Evolutionary conservation across 2,797 vertebrate species (phyloP), one percentile per base, ranked within the genome.

Genomic region (Petrocephalus schoutedeni): DNA sequence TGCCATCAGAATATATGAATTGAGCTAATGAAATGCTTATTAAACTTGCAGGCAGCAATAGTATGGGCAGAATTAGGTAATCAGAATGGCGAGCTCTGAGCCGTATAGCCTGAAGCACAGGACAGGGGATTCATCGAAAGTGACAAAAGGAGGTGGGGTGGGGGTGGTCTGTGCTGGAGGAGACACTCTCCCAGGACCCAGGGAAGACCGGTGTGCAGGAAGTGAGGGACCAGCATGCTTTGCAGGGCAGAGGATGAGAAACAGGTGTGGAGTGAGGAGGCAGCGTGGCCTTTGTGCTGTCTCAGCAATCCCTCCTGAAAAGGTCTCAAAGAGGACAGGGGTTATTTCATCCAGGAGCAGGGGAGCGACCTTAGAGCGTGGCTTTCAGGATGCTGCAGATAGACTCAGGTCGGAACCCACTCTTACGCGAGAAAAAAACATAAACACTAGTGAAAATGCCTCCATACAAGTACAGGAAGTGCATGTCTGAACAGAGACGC

Each of bases 191-290:
- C 51, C 57, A 49, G 32, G 49, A 59, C 19, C 7, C 56, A 59
- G 57, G 58, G 58, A 21, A 45, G 54, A 51, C 32, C 32, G 16
- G 19, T 64, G 85, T 19, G 41, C 85, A 86, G 86, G 86, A 86
- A 86, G 86, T 41, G 41, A 49, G 45, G 36, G 86, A 86, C 86
- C 86, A 67, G 86, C 86, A 51, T 86, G 86, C 86, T 64, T 67
- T 67, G 56, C 83, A 58, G n/a, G 64, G 32, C 86, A 3, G 86
- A 54, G 64, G 64, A 74, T 56, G 86, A 54, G 86, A 74, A 87
- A 87, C 86, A 74, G 86, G 86, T 87, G 86, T 61, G 58, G 86
- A 53, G 67, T 71, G 67, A 71, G 58, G 64, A 87, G 59, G 74
- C 59, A 87, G 86, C 86, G 9, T 45, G 4, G 87, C 51, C 16